phyloP scores from a whole-genome alignment of 2,888 invertebrate genomes.

The Chouioia cunea region DNA sequence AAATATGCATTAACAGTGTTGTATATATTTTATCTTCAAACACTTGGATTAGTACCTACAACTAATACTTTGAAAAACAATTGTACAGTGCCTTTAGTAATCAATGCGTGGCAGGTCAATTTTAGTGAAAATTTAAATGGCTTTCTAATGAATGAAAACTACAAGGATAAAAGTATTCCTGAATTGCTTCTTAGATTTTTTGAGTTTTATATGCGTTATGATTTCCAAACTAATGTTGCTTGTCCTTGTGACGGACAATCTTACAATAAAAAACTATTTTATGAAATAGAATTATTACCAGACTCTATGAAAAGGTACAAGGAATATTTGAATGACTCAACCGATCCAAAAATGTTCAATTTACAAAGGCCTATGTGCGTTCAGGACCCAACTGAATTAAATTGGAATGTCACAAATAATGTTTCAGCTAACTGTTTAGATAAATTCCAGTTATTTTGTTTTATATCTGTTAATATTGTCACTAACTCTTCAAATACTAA shows the following conservation, averaged over 20 bases:
- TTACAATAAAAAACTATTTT: slow-evolving; percentile 66
- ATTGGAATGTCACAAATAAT: slow-evolving; percentile 71
- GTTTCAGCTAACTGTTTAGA: slow-evolving; percentile 57
- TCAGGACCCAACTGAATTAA: slow-evolving; percentile 78
- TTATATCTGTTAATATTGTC: slow-evolving; percentile 55
- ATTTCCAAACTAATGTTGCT: slow-evolving; percentile 73
- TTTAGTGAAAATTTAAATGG: slow-evolving; percentile 53
- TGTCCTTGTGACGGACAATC: slow-evolving; percentile 75
- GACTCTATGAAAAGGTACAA: slow-evolving; percentile 69
- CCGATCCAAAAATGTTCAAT: slow-evolving; percentile 6
- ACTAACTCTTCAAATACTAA: slow-evolving; percentile 43
- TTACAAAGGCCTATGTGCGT: slow-evolving; percentile 69
- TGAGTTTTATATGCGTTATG: slow-evolving; percentile 74
- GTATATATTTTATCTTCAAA: slow-evolving; percentile 80
- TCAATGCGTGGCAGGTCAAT: slow-evolving; percentile 75
- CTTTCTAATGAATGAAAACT: slow-evolving; percentile 11
- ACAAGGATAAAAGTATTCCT: slow-evolving; percentile 63
- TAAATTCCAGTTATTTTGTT: slow-evolving; percentile 60
- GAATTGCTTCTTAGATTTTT: slow-evolving; percentile 79
- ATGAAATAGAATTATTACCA: slow-evolving; percentile 64
- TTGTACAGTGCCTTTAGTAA: slow-evolving; percentile 54
- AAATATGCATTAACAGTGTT: slow-evolving; percentile 80
- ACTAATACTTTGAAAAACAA: slow-evolving; percentile 70
- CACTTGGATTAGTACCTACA: slow-evolving; percentile 72
- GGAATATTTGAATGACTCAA: slow-evolving; percentile 56